Evolutionary conservation across 2,888 invertebrate genomes (phyloP), one percentile per base, ranked within the genome.

Genomic region (Mesopsocus fuscifrons): DNA sequence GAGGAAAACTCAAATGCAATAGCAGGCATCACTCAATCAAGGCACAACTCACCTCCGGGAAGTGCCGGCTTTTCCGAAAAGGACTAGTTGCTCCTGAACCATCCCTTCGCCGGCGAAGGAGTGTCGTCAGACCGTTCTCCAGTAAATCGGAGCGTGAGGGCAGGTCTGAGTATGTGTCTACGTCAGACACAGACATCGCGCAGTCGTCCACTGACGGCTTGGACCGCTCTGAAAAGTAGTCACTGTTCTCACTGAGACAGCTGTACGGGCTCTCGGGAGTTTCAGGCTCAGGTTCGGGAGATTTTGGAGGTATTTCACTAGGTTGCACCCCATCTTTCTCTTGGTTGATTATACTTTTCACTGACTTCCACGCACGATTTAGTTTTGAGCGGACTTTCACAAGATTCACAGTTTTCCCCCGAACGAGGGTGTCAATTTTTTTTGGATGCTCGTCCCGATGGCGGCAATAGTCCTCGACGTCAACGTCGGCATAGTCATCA

Each of bases 11-110:
- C n/a, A n/a, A n/a, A n/a, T n/a, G n/a, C n/a, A n/a, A n/a, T n/a
- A n/a, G n/a, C n/a, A n/a, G n/a, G n/a, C n/a, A n/a, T n/a, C n/a
- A n/a, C n/a, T n/a, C n/a, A n/a, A n/a, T n/a, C n/a, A n/a, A n/a
- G n/a, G n/a, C n/a, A n/a, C n/a, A 38, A 6, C 38, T 38, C 20
- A 38, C 38, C 38, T 38, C 38, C 11, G 38, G 38, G 20, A 38
- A 38, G 20, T 38, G 38, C 5, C 38, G 38, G 20, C 38, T 38
- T 38, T 38, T 38, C 20, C 38, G 17, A 38, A 38, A 38, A 16
- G 20, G n/a, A 11, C 5, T 17, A 15, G 21, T 21, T 6, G 38
- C 16, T 6, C 20, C 21, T 3, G 20, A n/a, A 9, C 20, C 38
- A 38, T 38, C 38, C 20, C 20, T 38, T 11, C 20, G 15, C 17